A percentile compares a stretch with the other conserved stretches of the same genome.
Evolutionary conservation across 1,140 invertebrate genomes (phyloP).

Genomic region (Papilio glaucus): DNA sequence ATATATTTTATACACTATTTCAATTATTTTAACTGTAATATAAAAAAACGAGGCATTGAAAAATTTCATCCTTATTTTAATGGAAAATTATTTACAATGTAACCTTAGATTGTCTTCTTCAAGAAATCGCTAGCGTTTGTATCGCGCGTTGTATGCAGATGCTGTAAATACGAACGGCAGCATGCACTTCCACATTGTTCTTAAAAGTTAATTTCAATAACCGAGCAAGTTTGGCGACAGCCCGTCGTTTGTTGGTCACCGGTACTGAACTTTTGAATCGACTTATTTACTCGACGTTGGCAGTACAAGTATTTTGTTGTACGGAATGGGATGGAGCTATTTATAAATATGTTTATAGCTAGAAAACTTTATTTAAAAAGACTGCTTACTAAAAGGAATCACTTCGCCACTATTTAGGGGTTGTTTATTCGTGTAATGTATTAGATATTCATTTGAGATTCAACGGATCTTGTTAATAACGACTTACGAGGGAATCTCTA

Average conservation of each 20-base stretch:
- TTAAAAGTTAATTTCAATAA: slow-evolving; percentile 77
- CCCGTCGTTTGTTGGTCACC: slow-evolving; percentile 38
- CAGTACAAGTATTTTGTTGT: slow-evolving; percentile 14
- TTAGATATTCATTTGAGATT: no score
- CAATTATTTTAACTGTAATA: neutral
- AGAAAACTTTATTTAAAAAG: neutral
- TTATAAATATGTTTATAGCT: slow-evolving; percentile 1
- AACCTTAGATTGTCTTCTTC: neutral
- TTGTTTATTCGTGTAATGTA: neutral
- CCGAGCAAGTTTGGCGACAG: slow-evolving; percentile 60
- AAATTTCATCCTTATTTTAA: no score
- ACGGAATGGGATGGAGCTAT: slow-evolving; percentile 1
- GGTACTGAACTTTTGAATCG: slow-evolving; percentile 32
- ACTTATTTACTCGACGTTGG: slow-evolving; percentile 21
- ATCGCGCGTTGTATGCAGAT: slow-evolving; percentile 9
- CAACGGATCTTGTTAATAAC: no score
- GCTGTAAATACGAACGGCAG: slow-evolving; percentile 56
- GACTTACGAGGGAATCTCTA: no score
- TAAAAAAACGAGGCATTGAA: neutral
- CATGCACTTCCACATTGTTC: slow-evolving; percentile 73
- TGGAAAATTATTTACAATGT: no score
- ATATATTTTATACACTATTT: neutral
- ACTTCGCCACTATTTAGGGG: neutral
- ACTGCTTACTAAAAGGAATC: neutral
- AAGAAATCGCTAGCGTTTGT: neutral